A percentile compares a stretch with the other conserved stretches of the same genome.
These are phyloP conservation scores for Bolinopsis microptera DNA, from an alignment of 37 sponge, comb jelly and placozoan species.

Conservation along the genomic window DNA sequence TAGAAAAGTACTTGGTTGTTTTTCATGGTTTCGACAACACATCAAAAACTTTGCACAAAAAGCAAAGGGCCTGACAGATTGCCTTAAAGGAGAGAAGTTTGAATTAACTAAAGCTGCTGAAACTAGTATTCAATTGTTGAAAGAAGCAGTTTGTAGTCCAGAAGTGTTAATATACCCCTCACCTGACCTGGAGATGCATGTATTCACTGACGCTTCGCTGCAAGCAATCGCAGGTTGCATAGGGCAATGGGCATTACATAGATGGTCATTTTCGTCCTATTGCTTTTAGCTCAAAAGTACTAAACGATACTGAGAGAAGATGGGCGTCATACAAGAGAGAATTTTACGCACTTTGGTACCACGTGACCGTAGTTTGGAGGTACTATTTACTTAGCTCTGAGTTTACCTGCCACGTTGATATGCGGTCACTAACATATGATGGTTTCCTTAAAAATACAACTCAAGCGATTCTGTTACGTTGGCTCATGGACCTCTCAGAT, in stretches of 20 bases:
- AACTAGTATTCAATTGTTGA: slow-evolving; percentile 67
- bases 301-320: slow-evolving; percentile 68
- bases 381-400: slow-evolving; percentile 13
- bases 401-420: slow-evolving; percentile 31
- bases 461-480: neutral
- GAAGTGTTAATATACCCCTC: slow-evolving; percentile 71
- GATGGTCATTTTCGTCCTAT: slow-evolving; percentile 68
- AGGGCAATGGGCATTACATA: slow-evolving; percentile 43
- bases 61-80: slow-evolving; percentile 43
- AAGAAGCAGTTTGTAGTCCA: slow-evolving; percentile 61
- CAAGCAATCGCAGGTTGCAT: slow-evolving; percentile 72
- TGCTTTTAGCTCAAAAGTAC: slow-evolving; percentile 67
- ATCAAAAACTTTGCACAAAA: neutral
- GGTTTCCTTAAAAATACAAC: slow-evolving; percentile 9
- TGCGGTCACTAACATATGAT: slow-evolving; percentile 1
- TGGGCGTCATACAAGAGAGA: slow-evolving; percentile 45
- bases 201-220: slow-evolving; percentile 77
- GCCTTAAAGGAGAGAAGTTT: slow-evolving; percentile 67
- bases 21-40: slow-evolving; percentile 26
- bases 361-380: slow-evolving; percentile 12
- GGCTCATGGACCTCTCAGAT: neutral
- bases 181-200: slow-evolving; percentile 61
- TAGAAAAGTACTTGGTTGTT: slow-evolving; percentile 42
- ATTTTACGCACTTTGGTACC: slow-evolving; percentile 30
- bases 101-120: slow-evolving; percentile 30